A percentile compares a stretch with the other conserved stretches of the same genome.
Evolutionary conservation across 2,113 vertebrate genomes (phyloP).

Genomic region (Xenotilapia caudafasciata): DNA sequence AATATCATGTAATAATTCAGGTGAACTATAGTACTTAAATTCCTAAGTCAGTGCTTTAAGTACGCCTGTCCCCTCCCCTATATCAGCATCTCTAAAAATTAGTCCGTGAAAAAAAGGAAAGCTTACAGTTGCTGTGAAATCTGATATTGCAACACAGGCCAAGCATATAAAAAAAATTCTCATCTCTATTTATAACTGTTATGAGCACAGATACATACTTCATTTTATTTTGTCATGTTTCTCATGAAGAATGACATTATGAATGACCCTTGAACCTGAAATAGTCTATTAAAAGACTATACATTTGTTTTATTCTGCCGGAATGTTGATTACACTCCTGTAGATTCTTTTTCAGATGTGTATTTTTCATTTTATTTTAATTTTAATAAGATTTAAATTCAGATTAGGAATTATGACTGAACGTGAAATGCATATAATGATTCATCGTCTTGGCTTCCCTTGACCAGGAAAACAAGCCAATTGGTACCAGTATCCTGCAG

Average conservation of each 20-base stretch:
- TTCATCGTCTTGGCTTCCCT: background rate
- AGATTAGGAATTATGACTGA: background rate
- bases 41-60: background rate
- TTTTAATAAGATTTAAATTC: background rate
- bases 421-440: background rate
- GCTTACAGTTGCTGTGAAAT: background rate
- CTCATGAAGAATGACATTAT: background rate
- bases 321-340: background rate
- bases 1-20: background rate
- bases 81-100: background rate
- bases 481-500: constrained; percentile 91
- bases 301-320: background rate
- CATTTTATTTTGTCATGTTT: background rate
- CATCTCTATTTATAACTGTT: background rate
- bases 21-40: background rate
- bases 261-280: background rate
- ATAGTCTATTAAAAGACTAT: background rate
- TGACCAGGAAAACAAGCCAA: constrained; percentile 91
- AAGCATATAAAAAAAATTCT: background rate
- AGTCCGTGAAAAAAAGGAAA: background rate
- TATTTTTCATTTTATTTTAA: background rate
- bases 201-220: background rate
- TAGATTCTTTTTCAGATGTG: background rate
- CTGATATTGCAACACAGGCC: background rate
- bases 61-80: background rate